Evolutionary conservation across 2,888 invertebrate species (phyloP).

Genomic region (Drosophila paramelanica): DNA sequence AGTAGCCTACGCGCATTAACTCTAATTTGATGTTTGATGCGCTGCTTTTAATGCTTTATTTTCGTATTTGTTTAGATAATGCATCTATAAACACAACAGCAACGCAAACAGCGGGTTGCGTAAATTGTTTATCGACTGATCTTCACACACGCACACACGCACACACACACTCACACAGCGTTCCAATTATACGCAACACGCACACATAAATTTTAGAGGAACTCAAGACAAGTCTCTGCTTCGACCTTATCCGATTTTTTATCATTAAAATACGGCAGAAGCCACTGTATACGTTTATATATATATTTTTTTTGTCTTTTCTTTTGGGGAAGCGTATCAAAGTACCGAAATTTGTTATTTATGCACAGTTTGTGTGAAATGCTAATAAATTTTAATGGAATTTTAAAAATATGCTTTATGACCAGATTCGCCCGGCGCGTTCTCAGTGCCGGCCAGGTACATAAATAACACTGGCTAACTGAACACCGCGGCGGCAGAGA

Average conservation of each 20-base stretch:
- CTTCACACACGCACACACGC: constrained; percentile 22
- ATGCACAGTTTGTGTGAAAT: constrained; percentile 78
- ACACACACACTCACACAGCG: constrained; percentile 14
- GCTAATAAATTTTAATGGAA: constrained; percentile 81
- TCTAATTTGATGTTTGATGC: constrained; percentile 60
- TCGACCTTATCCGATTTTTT: constrained; percentile 58
- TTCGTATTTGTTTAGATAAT: constrained; percentile 79
- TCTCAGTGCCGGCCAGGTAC: constrained; percentile 12
- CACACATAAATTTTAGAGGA: constrained; percentile 43
- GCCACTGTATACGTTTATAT: neutral
- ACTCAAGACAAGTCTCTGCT: constrained; percentile 4
- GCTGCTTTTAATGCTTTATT: constrained; percentile 65
- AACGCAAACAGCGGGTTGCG: constrained; percentile 63
- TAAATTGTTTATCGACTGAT: constrained; percentile 69
- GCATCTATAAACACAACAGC: constrained; percentile 66
- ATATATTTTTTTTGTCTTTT: neutral
- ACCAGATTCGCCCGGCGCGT: constrained; percentile 10
- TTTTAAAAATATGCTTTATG: constrained; percentile 78
- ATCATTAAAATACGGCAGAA: constrained; percentile 42
- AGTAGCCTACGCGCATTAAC: constrained; percentile 25
- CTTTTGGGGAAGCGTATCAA: constrained; percentile 38
- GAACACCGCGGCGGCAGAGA: neutral
- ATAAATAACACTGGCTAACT: constrained; percentile 37
- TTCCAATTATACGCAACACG: constrained; percentile 28
- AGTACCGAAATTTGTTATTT: constrained; percentile 72